phyloP scores from a whole-genome alignment of 2,113 vertebrate genomes.

The Lophius piscatorius region DNA sequence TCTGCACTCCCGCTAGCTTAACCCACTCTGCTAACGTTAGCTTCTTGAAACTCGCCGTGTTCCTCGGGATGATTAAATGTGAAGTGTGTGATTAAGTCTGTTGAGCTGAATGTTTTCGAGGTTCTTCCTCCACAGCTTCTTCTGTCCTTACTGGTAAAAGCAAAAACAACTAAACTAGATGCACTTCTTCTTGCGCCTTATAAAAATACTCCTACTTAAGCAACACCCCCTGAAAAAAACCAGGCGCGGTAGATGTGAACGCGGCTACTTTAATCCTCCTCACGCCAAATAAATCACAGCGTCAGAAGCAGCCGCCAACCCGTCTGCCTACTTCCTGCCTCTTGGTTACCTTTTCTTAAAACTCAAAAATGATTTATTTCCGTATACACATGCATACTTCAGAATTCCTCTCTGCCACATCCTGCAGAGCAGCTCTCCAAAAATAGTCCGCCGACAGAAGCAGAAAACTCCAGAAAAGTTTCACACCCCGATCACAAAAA shows the following conservation, averaged over 20 bases:
- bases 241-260: not conserved
- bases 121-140: no score
- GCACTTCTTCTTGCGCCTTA: constrained; percentile 1
- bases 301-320: constrained; percentile 51
- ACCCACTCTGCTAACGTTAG: no score
- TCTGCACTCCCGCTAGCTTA: no score
- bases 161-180: no score
- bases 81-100: no score
- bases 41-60: no score
- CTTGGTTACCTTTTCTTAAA: constrained; percentile 30
- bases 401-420: constrained; percentile 27
- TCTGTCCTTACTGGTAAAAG: no score
- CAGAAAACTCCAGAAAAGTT: constrained; percentile 43
- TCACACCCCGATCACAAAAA: constrained; percentile 20
- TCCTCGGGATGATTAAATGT: no score
- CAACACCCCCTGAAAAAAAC: constrained; percentile 13
- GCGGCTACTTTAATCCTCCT: constrained; percentile 34
- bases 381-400: constrained; percentile 29
- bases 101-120: no score
- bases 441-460: constrained; percentile 22
- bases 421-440: not conserved
- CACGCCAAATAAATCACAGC: constrained; percentile 35
- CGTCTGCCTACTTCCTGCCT: constrained; percentile 43
- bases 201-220: not conserved
- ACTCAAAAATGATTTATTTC: constrained; percentile 49